These are phyloP conservation scores for Amniataba percoides DNA, from an alignment of 2,797 vertebrate species.

Conservation along the genomic window DNA sequence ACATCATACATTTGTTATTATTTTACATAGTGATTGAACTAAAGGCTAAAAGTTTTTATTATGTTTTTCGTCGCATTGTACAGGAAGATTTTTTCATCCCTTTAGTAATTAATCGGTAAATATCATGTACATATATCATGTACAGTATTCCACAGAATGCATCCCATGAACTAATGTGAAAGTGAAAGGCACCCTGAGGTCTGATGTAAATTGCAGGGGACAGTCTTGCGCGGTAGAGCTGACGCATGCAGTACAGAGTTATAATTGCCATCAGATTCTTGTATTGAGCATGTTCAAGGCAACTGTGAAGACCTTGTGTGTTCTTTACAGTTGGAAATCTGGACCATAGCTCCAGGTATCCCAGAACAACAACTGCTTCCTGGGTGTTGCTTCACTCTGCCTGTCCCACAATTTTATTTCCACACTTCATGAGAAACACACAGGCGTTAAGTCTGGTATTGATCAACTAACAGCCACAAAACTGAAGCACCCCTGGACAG, in stretches of 20 bases:
- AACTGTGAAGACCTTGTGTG: slow-evolving; percentile 19
- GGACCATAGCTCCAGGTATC: background rate
- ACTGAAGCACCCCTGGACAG: slow-evolving; percentile 8
- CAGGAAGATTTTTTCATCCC: slow-evolving; percentile 1
- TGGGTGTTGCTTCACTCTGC: slow-evolving; percentile 28
- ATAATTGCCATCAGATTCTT: slow-evolving; percentile 15
- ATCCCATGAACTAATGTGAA: background rate
- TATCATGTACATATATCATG: background rate
- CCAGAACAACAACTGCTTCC: slow-evolving; percentile 23
- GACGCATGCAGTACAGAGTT: background rate
- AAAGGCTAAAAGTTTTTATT: background rate
- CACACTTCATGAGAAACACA: background rate
- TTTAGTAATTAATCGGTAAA: background rate
- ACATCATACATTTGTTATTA: background rate
- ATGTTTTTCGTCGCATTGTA: background rate
- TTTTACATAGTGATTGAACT: background rate
- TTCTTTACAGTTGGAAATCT: slow-evolving; percentile 18
- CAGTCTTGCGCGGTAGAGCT: background rate
- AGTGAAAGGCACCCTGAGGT: background rate
- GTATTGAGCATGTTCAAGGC: slow-evolving; percentile 24
- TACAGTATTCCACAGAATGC: background rate
- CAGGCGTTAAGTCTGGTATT: slow-evolving; percentile 6
- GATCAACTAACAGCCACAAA: slow-evolving; percentile 19
- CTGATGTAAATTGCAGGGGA: slow-evolving; percentile 1
- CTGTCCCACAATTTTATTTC: slow-evolving; percentile 16